Evolutionary conservation across 1,140 invertebrate genomes (phyloP), one percentile per base, ranked within the genome.

Genomic region (Sinella curviseta): DNA sequence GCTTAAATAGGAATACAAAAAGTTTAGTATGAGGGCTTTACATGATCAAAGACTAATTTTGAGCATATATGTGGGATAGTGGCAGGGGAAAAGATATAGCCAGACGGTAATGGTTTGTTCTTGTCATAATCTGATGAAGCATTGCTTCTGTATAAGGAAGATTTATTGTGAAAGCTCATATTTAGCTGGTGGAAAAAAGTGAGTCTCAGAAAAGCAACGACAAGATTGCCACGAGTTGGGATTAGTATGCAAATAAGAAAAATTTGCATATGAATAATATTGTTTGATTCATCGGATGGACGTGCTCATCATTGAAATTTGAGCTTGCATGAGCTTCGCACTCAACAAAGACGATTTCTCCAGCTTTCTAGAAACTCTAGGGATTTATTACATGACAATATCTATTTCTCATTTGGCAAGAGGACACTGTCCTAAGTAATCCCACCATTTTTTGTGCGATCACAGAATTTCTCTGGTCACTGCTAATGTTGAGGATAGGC

Each of bases 221-320:
- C 14, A 33, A 24, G 65, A 70, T 70, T 70, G 31, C 65, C 30
- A 30, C n/a, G 24, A 12, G 12, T 65, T 26, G 24, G 30, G 65
- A 70, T 70, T 70, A 70, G 31, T 70, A 70, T 70, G 65, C 65
- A 70, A 70, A 70, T 70, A 70, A 14, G 65, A 70, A 65, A 70
- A 70, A 70, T 70, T 70, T 70, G n/a, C 65, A 70, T 70, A 70
- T 70, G 65, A 70, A 70, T 70, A 48, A 48, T 48, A 17, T 70
- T 33, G 26, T 70, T 70, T 70, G 65, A 70, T 70, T 70, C 65
- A 70, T 70, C 31, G 65, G n/a, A 33, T 16, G 24, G n/a, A 70
- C 65, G 65, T 70, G 65, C 65, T 70, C 30, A 70, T 70, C 31
- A 33, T 70, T 31, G 65, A 16, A 70, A 30, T 70, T 12, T 31